Conservation (phyloP, 2,888 invertebrate species). For the Altica lythri region DNA sequence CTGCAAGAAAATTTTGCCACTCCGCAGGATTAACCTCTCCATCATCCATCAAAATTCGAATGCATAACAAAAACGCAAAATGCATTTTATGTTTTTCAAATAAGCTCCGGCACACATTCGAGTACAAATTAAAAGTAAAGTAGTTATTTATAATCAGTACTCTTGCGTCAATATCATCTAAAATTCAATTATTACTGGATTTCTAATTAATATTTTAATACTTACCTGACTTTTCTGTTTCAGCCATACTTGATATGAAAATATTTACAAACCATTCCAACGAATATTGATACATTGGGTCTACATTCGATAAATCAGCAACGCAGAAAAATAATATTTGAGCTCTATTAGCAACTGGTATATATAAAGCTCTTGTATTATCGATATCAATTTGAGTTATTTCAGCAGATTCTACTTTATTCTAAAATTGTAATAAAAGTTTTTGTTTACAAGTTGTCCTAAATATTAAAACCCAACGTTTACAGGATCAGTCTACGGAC, state of each 20-base stretch:
- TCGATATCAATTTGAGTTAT: conserved; percentile 85
- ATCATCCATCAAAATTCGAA: conserved; percentile 68
- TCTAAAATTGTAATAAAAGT: conserved; percentile 56
- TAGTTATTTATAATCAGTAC: conserved; percentile 78
- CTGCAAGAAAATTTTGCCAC: conserved; percentile 78
- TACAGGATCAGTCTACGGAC: too few relatives aligned
- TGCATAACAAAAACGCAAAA: conserved; percentile 78
- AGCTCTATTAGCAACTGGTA: conserved; percentile 84
- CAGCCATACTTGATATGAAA: conserved; percentile 73
- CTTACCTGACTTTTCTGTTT: conserved; percentile 68
- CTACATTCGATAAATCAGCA: conserved; percentile 82
- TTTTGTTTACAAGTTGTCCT: too few relatives aligned
- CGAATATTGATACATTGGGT: conserved; percentile 96
- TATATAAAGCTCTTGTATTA: conserved; percentile 76
- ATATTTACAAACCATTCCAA: conserved; percentile 89
- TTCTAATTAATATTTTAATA: neutral
- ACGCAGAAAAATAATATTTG: conserved; percentile 88
- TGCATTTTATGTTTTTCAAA: conserved; percentile 89
- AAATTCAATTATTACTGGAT: conserved; percentile 30
- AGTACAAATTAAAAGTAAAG: conserved; percentile 82
- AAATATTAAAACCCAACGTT: too few relatives aligned
- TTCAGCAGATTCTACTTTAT: conserved; percentile 81
- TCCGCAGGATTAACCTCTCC: conserved; percentile 66
- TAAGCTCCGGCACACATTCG: conserved; percentile 86
- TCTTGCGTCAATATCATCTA: conserved; percentile 74